Conservation (phyloP, 2,113 vertebrate genomes). For the Albula glossodonta region DNA sequence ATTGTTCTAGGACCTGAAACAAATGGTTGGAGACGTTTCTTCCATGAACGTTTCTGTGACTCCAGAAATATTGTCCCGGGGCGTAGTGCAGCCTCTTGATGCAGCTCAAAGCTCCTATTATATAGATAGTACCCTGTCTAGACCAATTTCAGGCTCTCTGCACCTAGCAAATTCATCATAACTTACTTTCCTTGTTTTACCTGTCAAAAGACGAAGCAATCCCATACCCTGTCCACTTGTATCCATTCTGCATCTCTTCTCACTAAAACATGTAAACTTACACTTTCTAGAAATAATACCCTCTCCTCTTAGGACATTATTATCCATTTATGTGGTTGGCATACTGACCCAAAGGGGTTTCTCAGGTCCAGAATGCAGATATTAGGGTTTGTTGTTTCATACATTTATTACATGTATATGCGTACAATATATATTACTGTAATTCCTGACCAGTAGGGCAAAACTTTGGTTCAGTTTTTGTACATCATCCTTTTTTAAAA, state of each 20-base stretch:
- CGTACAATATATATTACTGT: too few species aligned
- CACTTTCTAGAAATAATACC: constrained; percentile 54
- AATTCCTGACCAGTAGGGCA: not conserved
- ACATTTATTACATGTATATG: not conserved
- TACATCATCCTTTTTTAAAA: not conserved
- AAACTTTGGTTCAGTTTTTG: constrained; percentile 1
- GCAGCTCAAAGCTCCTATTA: constrained; percentile 39
- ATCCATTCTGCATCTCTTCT: constrained; percentile 8
- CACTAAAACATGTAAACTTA: constrained; percentile 37
- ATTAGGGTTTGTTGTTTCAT: not conserved
- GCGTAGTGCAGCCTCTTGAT: constrained; percentile 28
- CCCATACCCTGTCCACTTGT: constrained; percentile 28
- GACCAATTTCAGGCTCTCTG: constrained; percentile 28
- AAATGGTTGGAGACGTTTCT: constrained; percentile 25
- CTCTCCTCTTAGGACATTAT: constrained; percentile 54
- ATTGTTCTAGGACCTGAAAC: constrained; percentile 26
- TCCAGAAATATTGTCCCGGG: constrained; percentile 42
- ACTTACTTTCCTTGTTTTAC: constrained; percentile 19
- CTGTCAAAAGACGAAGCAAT: constrained; percentile 38
- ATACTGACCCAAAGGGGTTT: constrained; percentile 21
- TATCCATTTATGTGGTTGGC: constrained; percentile 41
- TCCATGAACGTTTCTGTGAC: constrained; percentile 25
- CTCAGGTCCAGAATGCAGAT: constrained; percentile 5
- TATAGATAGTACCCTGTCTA: constrained; percentile 39
- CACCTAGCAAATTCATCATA: constrained; percentile 53